These are phyloP conservation scores for Hydractinia symbiolongicarpus DNA, from an alignment of 30 jellyfish, hydroid and myxozoan genomes.

Conservation along the genomic window DNA sequence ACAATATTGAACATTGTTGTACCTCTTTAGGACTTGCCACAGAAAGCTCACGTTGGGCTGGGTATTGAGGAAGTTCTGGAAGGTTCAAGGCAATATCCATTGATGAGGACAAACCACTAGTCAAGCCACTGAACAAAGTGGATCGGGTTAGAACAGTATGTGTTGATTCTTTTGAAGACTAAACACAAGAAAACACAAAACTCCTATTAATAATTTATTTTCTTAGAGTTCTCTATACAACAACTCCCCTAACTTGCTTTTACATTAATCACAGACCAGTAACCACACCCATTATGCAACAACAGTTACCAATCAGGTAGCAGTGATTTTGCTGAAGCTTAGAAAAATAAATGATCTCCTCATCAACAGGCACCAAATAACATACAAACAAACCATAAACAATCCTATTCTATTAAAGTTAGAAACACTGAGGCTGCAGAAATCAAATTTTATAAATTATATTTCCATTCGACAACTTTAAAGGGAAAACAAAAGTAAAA, in stretches of 20 bases:
- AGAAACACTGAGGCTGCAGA: too few relatives aligned
- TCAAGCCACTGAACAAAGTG: constrained; percentile 42
- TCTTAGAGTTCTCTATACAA: not conserved
- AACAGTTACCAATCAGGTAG: too few relatives aligned
- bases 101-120: constrained; percentile 30
- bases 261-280: not conserved
- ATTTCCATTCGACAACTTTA: too few relatives aligned
- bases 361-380: too few relatives aligned
- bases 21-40: not conserved
- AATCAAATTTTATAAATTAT: too few relatives aligned
- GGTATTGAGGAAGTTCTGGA: constrained; percentile 27
- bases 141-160: not conserved
- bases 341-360: too few relatives aligned
- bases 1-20: not conserved
- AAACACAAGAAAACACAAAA: not conserved
- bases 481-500: too few relatives aligned
- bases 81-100: constrained; percentile 23
- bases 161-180: constrained; percentile 12
- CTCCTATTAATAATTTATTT: too few relatives aligned
- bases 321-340: too few relatives aligned
- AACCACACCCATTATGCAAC: not conserved
- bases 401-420: too few relatives aligned
- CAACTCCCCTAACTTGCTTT: not conserved
- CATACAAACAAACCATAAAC: too few relatives aligned
- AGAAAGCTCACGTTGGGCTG: not conserved